These are phyloP conservation scores for Cuculus canorus DNA, from an alignment of 2,797 vertebrate species.

Conservation along the genomic window DNA sequence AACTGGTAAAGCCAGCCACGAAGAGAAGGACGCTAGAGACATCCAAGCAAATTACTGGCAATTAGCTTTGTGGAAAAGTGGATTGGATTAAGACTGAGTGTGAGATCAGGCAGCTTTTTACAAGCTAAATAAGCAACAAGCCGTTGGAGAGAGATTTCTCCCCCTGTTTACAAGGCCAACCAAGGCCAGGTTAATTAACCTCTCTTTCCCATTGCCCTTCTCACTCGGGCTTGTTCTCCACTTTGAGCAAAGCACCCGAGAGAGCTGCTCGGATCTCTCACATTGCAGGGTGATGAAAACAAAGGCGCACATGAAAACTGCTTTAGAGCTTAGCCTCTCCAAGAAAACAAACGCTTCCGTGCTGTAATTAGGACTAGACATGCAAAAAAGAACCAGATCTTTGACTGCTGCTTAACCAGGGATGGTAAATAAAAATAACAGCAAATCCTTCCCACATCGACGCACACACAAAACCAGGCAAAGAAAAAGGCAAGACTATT, in stretches of 20 bases:
- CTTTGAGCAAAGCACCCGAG: conserved; percentile 47
- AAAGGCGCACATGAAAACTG: conserved; percentile 58
- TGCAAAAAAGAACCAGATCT: background rate
- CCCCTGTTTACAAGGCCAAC: conserved; percentile 34
- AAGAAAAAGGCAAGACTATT: background rate
- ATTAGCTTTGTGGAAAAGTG: conserved; percentile 12
- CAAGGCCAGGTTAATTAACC: conserved; percentile 65
- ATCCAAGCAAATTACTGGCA: background rate
- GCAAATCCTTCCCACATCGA: background rate
- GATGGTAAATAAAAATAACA: conserved; percentile 53
- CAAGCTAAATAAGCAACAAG: conserved; percentile 53
- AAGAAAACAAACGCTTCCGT: background rate
- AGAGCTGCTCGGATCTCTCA: conserved; percentile 58
- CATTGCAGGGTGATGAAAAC: conserved; percentile 52
- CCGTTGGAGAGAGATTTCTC: conserved; percentile 43
- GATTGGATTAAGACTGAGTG: conserved; percentile 25
- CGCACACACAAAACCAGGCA: background rate
- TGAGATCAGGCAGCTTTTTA: conserved; percentile 37
- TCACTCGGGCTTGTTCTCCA: conserved; percentile 51
- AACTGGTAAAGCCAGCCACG: background rate
- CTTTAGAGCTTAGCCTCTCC: conserved; percentile 29
- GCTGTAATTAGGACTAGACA: conserved; percentile 51
- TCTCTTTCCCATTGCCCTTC: conserved; percentile 60
- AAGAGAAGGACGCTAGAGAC: background rate
- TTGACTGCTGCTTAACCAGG: conserved; percentile 22